phyloP scores from a whole-genome alignment of 2,113 vertebrate genomes.

The Rallus limicola region DNA sequence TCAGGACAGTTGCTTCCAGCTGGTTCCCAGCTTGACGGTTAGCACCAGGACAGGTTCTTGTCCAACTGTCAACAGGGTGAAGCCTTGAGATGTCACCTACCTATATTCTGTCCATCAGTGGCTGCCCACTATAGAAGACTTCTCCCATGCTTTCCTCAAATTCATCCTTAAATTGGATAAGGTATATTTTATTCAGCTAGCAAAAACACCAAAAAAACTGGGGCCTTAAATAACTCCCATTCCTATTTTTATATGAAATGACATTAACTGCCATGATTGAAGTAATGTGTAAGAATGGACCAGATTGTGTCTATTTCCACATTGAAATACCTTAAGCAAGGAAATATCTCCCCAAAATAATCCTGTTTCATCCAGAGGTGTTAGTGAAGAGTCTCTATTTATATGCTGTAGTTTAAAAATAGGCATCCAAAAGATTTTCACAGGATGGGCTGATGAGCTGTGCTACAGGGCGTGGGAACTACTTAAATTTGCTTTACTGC shows the following conservation, averaged over 20 bases:
- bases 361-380: conserved; percentile 15
- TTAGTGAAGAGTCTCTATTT: background rate
- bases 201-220: too few relatives aligned
- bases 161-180: background rate
- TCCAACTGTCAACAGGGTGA: background rate
- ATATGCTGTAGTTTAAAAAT: background rate
- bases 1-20: background rate
- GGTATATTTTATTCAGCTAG: background rate
- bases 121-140: background rate
- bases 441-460: background rate
- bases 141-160: background rate
- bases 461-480: background rate
- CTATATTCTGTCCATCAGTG: background rate
- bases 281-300: background rate
- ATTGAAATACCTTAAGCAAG: background rate
- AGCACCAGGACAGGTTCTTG: background rate
- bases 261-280: background rate
- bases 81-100: background rate
- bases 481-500: background rate
- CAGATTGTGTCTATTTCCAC: background rate
- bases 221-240: background rate
- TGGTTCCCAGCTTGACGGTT: background rate
- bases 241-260: background rate
- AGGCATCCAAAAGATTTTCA: background rate
- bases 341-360: background rate